Evolutionary conservation across 2,113 vertebrate species (phyloP), one percentile per base, ranked within the genome.

Genomic region (Rhodinocichla rosea): DNA sequence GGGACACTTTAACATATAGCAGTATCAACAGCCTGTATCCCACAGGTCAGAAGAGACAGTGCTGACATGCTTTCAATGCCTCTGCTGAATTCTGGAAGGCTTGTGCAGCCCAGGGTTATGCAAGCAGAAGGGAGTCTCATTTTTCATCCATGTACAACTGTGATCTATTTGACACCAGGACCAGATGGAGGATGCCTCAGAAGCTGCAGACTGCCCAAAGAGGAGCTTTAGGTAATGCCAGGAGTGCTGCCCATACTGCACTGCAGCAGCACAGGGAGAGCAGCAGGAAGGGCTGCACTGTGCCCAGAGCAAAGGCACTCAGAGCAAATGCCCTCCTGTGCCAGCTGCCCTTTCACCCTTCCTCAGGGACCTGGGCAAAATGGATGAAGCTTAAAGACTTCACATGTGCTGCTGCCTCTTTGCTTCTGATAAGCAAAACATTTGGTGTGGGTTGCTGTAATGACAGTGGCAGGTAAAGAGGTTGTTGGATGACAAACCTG

Each of bases 401-500:
- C 7, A 19, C 0, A 1, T 24, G 19, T 67, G 42, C 59, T 78
- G 64, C 75, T 67, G 62, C 45, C 28, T 67, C 87, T 73, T 62
- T 42, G 11, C 39, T 78, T 55, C 76, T 83, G 94, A 90, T 73
- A 84, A 89, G 69, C 4, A 3, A 76, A 92, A 76, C 10, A 1
- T 59, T 84, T 87, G 79, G 27, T 69, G n/a, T 78, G 64, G 85
- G 78, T 94, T 79, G 65, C 6, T 1, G 64, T 42, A 87, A 60
- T 75, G 91, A 68, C 70, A 73, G 79, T 45, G 45, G 30, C 53
- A 90, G 65, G 47, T 60, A 73, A 53, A 87, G 88, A 74, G 73
- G 63, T 71, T 91, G 70, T 81, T 83, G 90, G 78, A 77, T 93
- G 86, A 80, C 78, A 94, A 90, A 96, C 60, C 94, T 83, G 44